Evolutionary conservation across 1,140 invertebrate species (phyloP), one percentile per base, ranked within the genome.

Genomic region (Drosophila nikananu): DNA sequence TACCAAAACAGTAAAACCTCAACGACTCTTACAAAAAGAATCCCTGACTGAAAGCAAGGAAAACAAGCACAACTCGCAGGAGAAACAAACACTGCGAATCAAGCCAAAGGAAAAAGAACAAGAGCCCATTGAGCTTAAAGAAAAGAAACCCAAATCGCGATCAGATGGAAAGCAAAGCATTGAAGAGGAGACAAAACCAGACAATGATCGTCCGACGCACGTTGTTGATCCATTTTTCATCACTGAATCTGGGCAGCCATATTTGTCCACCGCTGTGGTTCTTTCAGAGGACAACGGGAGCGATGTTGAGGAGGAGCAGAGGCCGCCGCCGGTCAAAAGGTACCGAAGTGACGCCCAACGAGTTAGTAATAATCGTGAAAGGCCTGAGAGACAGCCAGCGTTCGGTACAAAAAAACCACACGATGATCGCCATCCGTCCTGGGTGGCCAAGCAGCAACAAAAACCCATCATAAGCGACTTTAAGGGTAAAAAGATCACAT

Each of bases 211-310:
- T 35, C 80, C 77, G 12, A 93, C 86, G 7, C 79, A 89, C 51
- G 87, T 92, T 3, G 86, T 94, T 9, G 95, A 95, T 93, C 94
- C 94, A 44, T 95, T 95, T 71, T 95, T 95, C 68, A 93, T 95
- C 13, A 95, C 94, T 17, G 91, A 94, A 44, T 93, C 93, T 19
- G 94, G 95, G 2, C 93, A 95, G 55, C 94, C 94, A 64, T 95
- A 95, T 74, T 89, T 95, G 80, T 94, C 94, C 15, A 87, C 94
- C 17, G 94, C 93, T 42, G 93, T 94, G n/a, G 81, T 79, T 19
- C 27, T 49, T 25, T 73, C 79, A 1, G 81, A 57, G 2, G 71
- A 86, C 44, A 66, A 61, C 21, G 23, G 57, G 10, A 59, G 66
- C 46, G 82, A 86, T 46, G 41, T 42, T 10, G 81, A 87, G 10